Evolutionary conservation across 2,797 vertebrate species (phyloP).

Genomic region (Amniataba percoides): DNA sequence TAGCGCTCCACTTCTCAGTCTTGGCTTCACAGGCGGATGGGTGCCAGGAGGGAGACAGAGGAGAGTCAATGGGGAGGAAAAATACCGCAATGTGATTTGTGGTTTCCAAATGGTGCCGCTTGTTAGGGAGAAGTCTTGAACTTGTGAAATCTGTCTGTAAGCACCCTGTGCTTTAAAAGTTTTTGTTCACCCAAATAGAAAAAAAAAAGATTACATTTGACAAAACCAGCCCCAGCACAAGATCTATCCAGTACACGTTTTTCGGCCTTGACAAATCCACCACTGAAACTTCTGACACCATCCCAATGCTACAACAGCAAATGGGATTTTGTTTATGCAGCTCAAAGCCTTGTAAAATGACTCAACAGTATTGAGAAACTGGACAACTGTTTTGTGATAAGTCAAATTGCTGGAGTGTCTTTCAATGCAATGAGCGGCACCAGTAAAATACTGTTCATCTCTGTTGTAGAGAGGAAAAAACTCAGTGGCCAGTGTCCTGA

Average conservation of each 20-base stretch:
- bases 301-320: background rate
- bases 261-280: background rate
- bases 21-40: conserved; percentile 50
- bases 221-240: background rate
- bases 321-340: background rate
- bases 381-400: background rate
- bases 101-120: conserved; percentile 35
- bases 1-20: conserved; percentile 62
- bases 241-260: background rate
- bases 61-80: conserved; percentile 51
- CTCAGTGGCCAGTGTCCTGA: too few species aligned
- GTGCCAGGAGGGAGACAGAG: conserved; percentile 51
- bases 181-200: conserved; percentile 3
- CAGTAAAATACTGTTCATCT: background rate
- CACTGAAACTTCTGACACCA: background rate
- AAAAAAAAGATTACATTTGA: background rate
- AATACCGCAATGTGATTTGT: conserved; percentile 56
- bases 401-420: background rate
- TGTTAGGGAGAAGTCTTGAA: conserved; percentile 32
- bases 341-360: background rate
- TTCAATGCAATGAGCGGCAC: background rate
- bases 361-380: background rate
- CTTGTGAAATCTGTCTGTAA: conserved; percentile 7
- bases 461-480: conserved; percentile 6
- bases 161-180: conserved; percentile 9